A percentile compares a stretch with the other conserved stretches of the same genome.
phyloP scores from a whole-genome alignment of 2,797 vertebrate species.

The Melanotaenia trifasciata region DNA sequence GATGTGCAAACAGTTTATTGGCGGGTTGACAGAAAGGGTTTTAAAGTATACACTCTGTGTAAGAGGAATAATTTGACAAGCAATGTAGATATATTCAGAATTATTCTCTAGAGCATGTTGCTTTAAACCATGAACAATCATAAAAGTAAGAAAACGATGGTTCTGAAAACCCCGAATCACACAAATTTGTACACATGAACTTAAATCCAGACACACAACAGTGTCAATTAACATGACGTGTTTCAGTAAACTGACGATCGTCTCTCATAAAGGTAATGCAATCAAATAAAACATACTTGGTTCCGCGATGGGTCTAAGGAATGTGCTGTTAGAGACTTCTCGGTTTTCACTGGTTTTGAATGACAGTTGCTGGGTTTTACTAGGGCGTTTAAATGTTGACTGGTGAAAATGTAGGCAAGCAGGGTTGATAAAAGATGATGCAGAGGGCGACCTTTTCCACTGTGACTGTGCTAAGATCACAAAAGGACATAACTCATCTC shows the following conservation, averaged over 20 bases:
- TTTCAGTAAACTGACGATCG: constrained; percentile 46
- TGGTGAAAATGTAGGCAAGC: constrained; percentile 44
- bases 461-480: constrained; percentile 70
- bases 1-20: constrained; percentile 81
- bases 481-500: constrained; percentile 52
- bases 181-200: constrained; percentile 36
- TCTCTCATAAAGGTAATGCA: constrained; percentile 48
- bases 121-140: constrained; percentile 37
- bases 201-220: constrained; percentile 43
- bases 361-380: constrained; percentile 18
- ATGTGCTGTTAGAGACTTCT: constrained; percentile 71
- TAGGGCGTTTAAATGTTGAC: constrained; percentile 10
- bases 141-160: constrained; percentile 42
- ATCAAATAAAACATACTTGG: constrained; percentile 47
- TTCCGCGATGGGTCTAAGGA: constrained; percentile 62
- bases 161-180: constrained; percentile 36
- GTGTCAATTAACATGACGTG: constrained; percentile 43
- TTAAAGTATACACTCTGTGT: constrained; percentile 64
- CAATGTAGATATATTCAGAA: constrained; percentile 72
- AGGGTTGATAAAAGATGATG: constrained; percentile 27
- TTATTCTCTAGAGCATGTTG: constrained; percentile 49
- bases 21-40: constrained; percentile 65
- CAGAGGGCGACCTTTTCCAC: constrained; percentile 57
- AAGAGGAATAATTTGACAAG: constrained; percentile 65
- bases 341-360: constrained; percentile 27